Conservation (phyloP, 92 coral and sea anemone species). For the Porites lobata region DNA sequence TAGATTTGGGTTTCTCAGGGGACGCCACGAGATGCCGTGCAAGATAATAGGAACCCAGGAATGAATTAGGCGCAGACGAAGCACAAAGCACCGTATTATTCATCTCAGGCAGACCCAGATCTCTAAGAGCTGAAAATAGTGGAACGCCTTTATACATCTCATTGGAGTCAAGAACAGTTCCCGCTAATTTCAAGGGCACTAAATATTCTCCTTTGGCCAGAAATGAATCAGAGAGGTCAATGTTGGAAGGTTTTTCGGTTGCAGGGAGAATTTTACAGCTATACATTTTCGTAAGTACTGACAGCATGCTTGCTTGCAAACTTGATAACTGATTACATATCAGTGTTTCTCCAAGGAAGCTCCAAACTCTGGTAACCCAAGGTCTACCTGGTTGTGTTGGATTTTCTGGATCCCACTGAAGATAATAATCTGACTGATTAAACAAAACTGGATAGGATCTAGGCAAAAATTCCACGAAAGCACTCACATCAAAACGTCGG, state of each 20-base stretch:
- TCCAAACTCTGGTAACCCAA: constrained; percentile 70
- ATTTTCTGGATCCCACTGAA: constrained; percentile 38
- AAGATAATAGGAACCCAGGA: neutral
- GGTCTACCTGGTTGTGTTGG: constrained; percentile 10
- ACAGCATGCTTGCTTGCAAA: neutral
- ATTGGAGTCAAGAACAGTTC: constrained; percentile 32
- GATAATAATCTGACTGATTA: neutral
- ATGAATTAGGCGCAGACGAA: neutral
- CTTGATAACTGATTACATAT: no score
- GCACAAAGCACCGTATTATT: constrained; percentile 12
- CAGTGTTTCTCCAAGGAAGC: constrained; percentile 16
- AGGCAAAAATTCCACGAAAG: constrained; percentile 43
- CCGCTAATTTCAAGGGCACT: constrained; percentile 46
- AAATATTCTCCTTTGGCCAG: constrained; percentile 3
- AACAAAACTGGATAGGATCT: neutral
- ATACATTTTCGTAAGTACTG: constrained; percentile 22
- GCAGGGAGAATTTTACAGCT: constrained; percentile 76
- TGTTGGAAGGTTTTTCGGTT: constrained; percentile 13
- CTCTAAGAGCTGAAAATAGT: constrained; percentile 7
- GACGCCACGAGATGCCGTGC: constrained; percentile 56
- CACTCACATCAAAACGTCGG: constrained; percentile 50
- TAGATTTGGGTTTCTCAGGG: constrained; percentile 34
- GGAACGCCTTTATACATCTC: neutral
- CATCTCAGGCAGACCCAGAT: constrained; percentile 45
- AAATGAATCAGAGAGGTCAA: no score